A percentile compares a stretch with the other conserved stretches of the same genome.
Conservation (phyloP, 1,140 invertebrate species). For the Onthophagus taurus region DNA sequence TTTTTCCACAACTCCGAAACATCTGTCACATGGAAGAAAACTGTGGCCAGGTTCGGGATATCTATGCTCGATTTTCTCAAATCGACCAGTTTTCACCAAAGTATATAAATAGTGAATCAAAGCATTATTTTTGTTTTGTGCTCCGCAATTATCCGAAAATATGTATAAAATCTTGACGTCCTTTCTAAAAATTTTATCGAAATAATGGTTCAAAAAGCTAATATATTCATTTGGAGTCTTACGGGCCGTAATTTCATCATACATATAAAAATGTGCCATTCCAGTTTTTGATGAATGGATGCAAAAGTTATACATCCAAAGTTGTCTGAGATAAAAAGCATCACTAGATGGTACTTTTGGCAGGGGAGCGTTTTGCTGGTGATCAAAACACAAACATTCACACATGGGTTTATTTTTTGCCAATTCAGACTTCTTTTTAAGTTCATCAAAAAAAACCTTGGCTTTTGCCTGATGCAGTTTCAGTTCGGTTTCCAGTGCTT, state of each 20-base stretch:
- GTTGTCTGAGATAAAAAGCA: slow-evolving; percentile 9
- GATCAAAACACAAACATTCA: slow-evolving; percentile 5
- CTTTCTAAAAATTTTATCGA: not conserved
- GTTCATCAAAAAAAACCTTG: not conserved
- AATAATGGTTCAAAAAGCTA: slow-evolving; percentile 7
- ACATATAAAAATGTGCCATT: slow-evolving; percentile 9
- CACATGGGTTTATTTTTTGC: slow-evolving; percentile 3
- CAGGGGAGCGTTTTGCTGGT: slow-evolving; percentile 4
- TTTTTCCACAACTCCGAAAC: too few relatives aligned
- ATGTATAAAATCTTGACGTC: slow-evolving; percentile 5
- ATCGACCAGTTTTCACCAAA: slow-evolving; percentile 2
- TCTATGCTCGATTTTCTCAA: too few relatives aligned
- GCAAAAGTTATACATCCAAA: slow-evolving; percentile 11
- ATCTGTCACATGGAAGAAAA: too few relatives aligned
- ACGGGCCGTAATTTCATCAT: slow-evolving; percentile 12
- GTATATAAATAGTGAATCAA: slow-evolving; percentile 8
- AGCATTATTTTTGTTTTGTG: slow-evolving; percentile 7
- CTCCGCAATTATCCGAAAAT: slow-evolving; percentile 7
- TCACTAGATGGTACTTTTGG: not conserved
- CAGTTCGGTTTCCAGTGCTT: not conserved
- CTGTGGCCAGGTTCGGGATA: too few relatives aligned
- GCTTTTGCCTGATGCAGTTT: slow-evolving; percentile 1
- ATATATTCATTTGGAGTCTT: slow-evolving; percentile 6
- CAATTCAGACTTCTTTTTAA: slow-evolving; percentile 1
- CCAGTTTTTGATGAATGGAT: slow-evolving; percentile 8